Evolutionary conservation across 2,113 vertebrate species (phyloP).

Genomic region (Pimephales promelas): DNA sequence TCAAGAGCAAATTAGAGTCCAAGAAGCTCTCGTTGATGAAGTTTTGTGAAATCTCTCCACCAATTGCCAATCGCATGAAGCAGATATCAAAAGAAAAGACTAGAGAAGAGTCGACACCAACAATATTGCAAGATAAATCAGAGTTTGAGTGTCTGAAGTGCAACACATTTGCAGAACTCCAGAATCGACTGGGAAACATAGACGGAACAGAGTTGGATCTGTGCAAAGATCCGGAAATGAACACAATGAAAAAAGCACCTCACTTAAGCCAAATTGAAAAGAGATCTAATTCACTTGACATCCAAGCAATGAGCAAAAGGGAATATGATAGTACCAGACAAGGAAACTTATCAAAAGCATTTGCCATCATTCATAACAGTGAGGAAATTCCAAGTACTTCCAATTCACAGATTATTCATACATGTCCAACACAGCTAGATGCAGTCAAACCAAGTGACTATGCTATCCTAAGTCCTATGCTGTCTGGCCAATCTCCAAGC

Average conservation of each 20-base stretch:
- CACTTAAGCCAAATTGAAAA: background rate
- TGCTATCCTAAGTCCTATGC: too few relatives aligned
- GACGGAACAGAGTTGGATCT: constrained; percentile 84
- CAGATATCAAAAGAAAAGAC: constrained; percentile 66
- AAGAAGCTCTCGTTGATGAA: constrained; percentile 62
- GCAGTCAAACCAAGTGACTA: constrained; percentile 3
- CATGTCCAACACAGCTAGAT: constrained; percentile 2
- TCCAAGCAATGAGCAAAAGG: constrained; percentile 11
- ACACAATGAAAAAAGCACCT: constrained; percentile 64
- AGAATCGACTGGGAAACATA: constrained; percentile 91
- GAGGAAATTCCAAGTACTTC: background rate
- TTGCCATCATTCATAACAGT: constrained; percentile 16
- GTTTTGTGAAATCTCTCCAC: constrained; percentile 59
- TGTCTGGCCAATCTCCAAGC: background rate
- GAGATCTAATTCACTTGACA: constrained; percentile 7
- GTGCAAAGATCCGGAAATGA: constrained; percentile 76
- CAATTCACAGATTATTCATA: constrained; percentile 63
- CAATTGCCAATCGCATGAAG: constrained; percentile 70
- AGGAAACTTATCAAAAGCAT: constrained; percentile 16
- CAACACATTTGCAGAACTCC: constrained; percentile 96
- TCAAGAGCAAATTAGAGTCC: constrained; percentile 80
- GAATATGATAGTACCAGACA: background rate
- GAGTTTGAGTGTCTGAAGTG: constrained; percentile 94
- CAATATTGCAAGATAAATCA: constrained; percentile 62
- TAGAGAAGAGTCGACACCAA: constrained; percentile 57